phyloP scores from a whole-genome alignment of 2,888 invertebrate genomes.

The Tenthredo notha region DNA sequence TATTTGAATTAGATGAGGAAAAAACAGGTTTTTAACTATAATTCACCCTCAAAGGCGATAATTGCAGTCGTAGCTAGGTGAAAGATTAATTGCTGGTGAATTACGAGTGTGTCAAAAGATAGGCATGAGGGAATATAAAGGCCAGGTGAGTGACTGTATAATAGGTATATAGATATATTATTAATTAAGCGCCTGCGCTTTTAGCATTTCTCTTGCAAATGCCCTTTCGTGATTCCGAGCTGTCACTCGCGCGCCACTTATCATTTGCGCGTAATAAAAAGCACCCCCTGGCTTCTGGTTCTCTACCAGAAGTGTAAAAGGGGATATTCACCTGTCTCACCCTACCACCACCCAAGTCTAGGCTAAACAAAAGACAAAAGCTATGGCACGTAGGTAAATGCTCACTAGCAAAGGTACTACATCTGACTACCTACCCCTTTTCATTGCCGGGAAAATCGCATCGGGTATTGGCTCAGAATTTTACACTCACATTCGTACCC shows the following conservation, averaged over 20 bases:
- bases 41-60: not conserved
- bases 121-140: not conserved
- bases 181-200: conserved; percentile 39
- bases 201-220: not conserved
- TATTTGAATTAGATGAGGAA: not conserved
- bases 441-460: not conserved
- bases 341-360: not conserved
- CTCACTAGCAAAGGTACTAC: conserved; percentile 5
- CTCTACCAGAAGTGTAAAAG: conserved; percentile 25
- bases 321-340: conserved; percentile 36
- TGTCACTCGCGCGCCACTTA: conserved; percentile 27
- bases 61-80: not conserved
- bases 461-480: not conserved
- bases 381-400: conserved; percentile 30
- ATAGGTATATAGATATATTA: conserved; percentile 22
- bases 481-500: not conserved
- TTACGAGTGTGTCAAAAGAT: not conserved
- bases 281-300: not conserved
- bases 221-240: conserved; percentile 36
- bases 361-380: conserved; percentile 29
- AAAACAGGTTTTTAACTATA: not conserved
- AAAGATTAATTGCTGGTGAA: conserved; percentile 1
- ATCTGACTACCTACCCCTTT: not conserved
- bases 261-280: conserved; percentile 44
- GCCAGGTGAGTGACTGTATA: conserved; percentile 25